These are phyloP conservation scores for Thomomys bottae DNA, from an alignment of 2,113 vertebrate species.

Conservation along the genomic window DNA sequence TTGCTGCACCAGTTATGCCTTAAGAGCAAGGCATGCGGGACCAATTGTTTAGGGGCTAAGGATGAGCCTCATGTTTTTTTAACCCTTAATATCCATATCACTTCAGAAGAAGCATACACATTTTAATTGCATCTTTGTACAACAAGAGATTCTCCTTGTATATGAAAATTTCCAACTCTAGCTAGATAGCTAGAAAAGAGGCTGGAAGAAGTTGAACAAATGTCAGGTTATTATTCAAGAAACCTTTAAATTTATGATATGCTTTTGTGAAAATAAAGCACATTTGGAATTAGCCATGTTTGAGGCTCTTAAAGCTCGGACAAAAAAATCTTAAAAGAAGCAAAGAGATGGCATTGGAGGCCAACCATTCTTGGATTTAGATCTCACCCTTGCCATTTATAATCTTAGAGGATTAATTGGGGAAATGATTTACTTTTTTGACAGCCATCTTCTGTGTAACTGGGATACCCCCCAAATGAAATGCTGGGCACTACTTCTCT, in stretches of 20 bases:
- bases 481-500: neutral
- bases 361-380: neutral
- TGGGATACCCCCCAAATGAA: neutral
- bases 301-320: neutral
- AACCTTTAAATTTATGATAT: constrained; percentile 50
- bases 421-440: neutral
- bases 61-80: constrained; percentile 50
- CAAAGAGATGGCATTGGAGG: constrained; percentile 18
- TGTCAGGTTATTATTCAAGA: constrained; percentile 4
- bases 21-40: constrained; percentile 25
- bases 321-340: neutral
- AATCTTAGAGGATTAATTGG: neutral
- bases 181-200: constrained; percentile 37
- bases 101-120: neutral
- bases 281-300: constrained; percentile 35
- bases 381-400: neutral
- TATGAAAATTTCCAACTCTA: constrained; percentile 56
- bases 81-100: neutral
- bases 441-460: neutral
- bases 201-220: neutral
- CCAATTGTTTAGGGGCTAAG: constrained; percentile 56
- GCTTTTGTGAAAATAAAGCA: neutral
- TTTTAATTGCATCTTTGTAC: constrained; percentile 42
- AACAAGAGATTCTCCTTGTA: neutral
- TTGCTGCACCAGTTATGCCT: constrained; percentile 54